Conservation (phyloP, 1,140 invertebrate species). For the Brachionus calyciflorus region DNA sequence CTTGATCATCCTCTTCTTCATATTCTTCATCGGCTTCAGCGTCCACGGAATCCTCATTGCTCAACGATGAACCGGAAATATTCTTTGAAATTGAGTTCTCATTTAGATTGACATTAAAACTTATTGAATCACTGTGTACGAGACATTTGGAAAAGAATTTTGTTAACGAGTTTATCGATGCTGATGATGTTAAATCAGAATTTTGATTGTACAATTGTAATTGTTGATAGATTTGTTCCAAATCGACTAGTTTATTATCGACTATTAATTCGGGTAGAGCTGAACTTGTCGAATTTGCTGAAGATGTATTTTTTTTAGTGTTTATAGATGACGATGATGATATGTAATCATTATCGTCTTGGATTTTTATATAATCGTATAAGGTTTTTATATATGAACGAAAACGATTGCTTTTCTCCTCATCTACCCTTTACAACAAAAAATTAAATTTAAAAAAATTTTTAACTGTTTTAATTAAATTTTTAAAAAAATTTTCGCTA, state of each 20-base stretch:
- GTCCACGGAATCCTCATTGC: neutral
- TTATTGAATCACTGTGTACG: neutral
- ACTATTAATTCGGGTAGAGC: constrained; percentile 39
- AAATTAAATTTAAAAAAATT: neutral
- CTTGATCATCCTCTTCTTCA: neutral
- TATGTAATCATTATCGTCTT: constrained; percentile 15
- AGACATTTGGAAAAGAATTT: constrained; percentile 46
- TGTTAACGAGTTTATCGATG: constrained; percentile 11
- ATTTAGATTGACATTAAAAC: constrained; percentile 2
- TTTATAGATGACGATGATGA: neutral
- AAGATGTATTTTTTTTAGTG: neutral
- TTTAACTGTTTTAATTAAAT: neutral
- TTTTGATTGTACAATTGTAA: constrained; percentile 32
- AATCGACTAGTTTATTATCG: constrained; percentile 30
- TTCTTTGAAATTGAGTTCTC: neutral
- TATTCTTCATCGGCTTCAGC: constrained; percentile 25
- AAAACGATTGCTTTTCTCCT: constrained; percentile 13
- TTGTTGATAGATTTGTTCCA: constrained; percentile 47
- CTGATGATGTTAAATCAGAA: neutral
- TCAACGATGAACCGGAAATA: neutral
- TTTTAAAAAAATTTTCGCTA: no score
- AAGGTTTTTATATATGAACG: neutral
- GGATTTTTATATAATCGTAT: constrained; percentile 32
- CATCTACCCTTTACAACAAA: neutral
- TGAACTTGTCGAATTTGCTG: neutral